Percentiles rank a stretch among this genome's conserved stretches.
phyloP scores from a whole-genome alignment of 2,113 vertebrate species.

The Trogon surrucura region DNA sequence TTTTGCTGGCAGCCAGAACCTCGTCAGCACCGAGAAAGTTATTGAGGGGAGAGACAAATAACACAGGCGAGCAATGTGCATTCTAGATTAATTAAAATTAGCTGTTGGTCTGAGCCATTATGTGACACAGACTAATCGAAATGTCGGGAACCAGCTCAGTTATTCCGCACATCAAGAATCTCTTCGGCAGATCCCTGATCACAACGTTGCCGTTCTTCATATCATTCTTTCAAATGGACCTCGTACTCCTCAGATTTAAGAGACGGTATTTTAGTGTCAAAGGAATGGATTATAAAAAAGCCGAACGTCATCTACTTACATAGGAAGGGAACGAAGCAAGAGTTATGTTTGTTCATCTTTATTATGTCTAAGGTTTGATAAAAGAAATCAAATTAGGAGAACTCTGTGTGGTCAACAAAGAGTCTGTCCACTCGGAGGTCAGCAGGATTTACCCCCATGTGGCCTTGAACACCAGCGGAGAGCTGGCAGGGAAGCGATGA shows the following conservation, averaged over 20 bases:
- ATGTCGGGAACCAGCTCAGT: neutral
- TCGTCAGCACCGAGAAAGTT: neutral
- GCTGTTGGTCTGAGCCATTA: neutral
- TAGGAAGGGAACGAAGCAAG: neutral
- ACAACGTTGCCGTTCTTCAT: neutral
- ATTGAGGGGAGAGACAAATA: neutral
- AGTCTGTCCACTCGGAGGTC: neutral
- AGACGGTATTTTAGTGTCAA: neutral
- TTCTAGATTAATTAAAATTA: neutral
- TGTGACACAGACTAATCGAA: neutral
- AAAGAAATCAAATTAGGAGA: neutral
- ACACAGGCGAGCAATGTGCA: neutral
- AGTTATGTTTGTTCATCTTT: neutral
- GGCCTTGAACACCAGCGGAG: neutral
- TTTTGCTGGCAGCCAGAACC: neutral
- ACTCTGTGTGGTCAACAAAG: neutral
- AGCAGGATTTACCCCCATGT: neutral
- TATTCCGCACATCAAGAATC: neutral
- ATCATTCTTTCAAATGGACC: neutral
- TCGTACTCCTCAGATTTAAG: neutral
- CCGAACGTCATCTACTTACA: neutral
- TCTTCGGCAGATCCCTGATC: neutral
- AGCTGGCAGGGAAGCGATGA: neutral
- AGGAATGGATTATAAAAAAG: neutral
- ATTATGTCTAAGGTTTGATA: neutral